Percentiles rank a stretch among this genome's conserved stretches.
These are phyloP conservation scores for Danio rerio DNA, from an alignment of 2,113 vertebrate species.

Conservation along the genomic window DNA sequence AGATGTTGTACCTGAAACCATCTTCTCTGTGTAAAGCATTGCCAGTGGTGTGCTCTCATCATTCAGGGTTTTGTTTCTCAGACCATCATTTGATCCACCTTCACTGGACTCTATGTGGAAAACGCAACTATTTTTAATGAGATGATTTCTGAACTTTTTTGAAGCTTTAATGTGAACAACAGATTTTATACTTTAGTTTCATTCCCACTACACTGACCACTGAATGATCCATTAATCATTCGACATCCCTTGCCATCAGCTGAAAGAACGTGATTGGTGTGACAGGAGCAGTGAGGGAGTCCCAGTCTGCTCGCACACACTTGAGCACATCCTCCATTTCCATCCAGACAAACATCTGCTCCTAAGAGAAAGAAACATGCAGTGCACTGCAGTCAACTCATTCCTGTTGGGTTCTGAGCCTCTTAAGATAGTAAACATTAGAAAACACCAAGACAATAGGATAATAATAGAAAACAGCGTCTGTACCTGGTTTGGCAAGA, in stretches of 20 bases:
- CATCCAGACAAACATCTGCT: constrained; percentile 78
- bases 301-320: constrained; percentile 82
- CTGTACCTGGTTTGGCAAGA: constrained; percentile 89
- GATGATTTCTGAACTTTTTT: no score
- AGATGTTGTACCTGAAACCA: constrained; percentile 84
- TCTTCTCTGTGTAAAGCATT: constrained; percentile 79
- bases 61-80: constrained; percentile 55
- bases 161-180: neutral
- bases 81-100: constrained; percentile 17
- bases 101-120: constrained; percentile 62
- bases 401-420: neutral
- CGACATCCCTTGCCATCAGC: constrained; percentile 74
- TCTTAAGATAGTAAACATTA: no score
- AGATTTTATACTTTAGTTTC: neutral
- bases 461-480: neutral
- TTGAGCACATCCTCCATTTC: constrained; percentile 85
- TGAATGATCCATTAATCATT: constrained; percentile 44
- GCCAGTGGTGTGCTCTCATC: constrained; percentile 51
- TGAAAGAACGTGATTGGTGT: constrained; percentile 68
- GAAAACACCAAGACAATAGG: no score
- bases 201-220: constrained; percentile 64
- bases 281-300: constrained; percentile 76
- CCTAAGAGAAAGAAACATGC: constrained; percentile 66
- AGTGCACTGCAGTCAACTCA: neutral
- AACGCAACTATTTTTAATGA: no score